Percentiles rank a stretch among this genome's conserved stretches.
These are phyloP conservation scores for Leptinotarsa lineolata DNA, from an alignment of 1,140 invertebrate species.

Conservation along the genomic window DNA sequence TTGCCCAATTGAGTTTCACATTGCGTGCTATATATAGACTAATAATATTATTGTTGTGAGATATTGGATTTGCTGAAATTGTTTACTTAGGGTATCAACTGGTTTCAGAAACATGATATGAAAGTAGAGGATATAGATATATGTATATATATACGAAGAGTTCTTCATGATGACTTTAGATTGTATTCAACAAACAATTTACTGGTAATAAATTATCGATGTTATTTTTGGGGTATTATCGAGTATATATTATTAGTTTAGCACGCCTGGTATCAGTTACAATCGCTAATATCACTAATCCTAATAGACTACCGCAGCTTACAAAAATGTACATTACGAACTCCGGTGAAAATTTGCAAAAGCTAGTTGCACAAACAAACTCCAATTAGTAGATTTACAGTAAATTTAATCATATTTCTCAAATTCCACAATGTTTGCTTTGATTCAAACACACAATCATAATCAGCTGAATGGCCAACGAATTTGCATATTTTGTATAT, in stretches of 20 bases:
- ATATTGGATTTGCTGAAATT: not conserved
- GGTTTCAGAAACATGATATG: not conserved
- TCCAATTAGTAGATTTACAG: not conserved
- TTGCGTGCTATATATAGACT: not conserved
- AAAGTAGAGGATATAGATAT: not conserved
- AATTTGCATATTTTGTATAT: not conserved
- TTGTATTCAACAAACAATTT: not conserved
- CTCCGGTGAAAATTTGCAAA: not conserved
- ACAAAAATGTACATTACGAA: not conserved
- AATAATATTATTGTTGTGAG: not conserved
- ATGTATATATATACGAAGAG: not conserved
- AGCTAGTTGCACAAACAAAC: not conserved
- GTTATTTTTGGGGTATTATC: too few relatives aligned
- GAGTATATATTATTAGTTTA: not conserved
- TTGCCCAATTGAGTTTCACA: too few relatives aligned
- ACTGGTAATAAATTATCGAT: slow-evolving; percentile 1
- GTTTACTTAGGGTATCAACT: not conserved
- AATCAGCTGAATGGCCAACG: not conserved
- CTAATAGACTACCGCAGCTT: not conserved
- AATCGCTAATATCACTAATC: not conserved
- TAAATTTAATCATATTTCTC: not conserved
- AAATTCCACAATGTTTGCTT: not conserved
- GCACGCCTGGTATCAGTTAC: not conserved
- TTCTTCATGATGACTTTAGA: slow-evolving; percentile 1
- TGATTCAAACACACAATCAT: not conserved